A percentile compares a stretch with the other conserved stretches of the same genome.
Conservation (phyloP, 2,888 invertebrate species). For the Xestobium rufovillosum region DNA sequence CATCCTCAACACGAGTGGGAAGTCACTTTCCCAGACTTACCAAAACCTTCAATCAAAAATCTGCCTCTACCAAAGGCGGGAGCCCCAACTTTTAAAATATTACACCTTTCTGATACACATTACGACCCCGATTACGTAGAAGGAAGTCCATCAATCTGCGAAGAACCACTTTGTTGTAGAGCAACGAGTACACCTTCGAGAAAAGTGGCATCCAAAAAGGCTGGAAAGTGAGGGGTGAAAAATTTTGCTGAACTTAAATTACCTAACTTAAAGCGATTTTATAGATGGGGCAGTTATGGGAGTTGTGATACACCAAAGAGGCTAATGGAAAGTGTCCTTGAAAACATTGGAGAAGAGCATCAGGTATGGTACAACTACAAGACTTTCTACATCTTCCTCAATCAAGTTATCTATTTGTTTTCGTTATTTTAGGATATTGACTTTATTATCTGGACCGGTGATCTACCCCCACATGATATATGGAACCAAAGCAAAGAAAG, state of each 20-base stretch:
- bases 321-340: constrained; percentile 84
- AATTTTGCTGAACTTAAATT: too few species aligned
- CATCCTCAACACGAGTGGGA: constrained; percentile 86
- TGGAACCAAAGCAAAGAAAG: constrained; percentile 86
- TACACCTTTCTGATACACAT: constrained; percentile 94
- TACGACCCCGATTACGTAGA: constrained; percentile 86
- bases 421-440: constrained; percentile 65
- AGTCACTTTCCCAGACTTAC: constrained; percentile 73
- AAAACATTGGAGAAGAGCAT: constrained; percentile 76
- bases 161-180: constrained; percentile 90
- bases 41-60: constrained; percentile 59
- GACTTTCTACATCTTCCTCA: background rate
- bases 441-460: constrained; percentile 94
- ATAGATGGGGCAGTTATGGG: constrained; percentile 86
- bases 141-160: constrained; percentile 85
- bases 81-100: constrained; percentile 80
- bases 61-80: constrained; percentile 59
- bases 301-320: constrained; percentile 89
- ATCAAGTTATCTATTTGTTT: background rate
- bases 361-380: constrained; percentile 57
- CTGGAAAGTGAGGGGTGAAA: constrained; percentile 59
- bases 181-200: constrained; percentile 67
- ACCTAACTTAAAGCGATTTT: too few species aligned
- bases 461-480: constrained; percentile 91
- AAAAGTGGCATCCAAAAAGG: constrained; percentile 56